Base-by-base conservation (phyloP, 2,797 vertebrate genomes). In the Semaprochilodus insignis region DNA sequence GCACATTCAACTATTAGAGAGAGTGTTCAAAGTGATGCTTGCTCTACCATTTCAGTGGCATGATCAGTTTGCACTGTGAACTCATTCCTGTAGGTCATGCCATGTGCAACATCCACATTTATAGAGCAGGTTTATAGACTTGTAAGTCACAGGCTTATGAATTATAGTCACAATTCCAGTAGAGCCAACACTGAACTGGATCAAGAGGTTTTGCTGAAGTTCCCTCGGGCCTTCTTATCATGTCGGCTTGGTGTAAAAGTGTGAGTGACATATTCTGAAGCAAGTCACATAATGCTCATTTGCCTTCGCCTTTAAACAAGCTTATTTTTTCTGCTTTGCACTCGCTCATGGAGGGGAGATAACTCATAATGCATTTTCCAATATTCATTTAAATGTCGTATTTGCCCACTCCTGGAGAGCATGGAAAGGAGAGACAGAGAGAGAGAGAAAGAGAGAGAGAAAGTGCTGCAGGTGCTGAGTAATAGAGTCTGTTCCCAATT, bases 401-500 rank as follows among this genome's bases (percentile, higher is more conserved):
- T 80, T 82, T 83, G 81, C 70, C 77, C 71, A 82, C 67, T 66
- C 40, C 59, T 65, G 60, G 34, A 67, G 21, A 63, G 66, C 48
- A 10, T 44, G 40, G 40, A 44, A 44, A 44, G 8, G 8, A 44
- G 40, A 44, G 40, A 44, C 1, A 44, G 8, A 44, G 40, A 44
- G 44, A 51, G 54, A 44, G 59, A 51, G 27, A 54, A 52, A 81
- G 31, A 31, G 15, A 31, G 54, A 63, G 16, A 70, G 73, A 85
- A 70, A 63, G 71, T 70, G 44, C 66, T 88, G 74, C 83, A 87
- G 85, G 88, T 91, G 84, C 83, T 75, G 69, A 57, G 86, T 82
- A 87, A 86, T 36, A 69, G 82, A 88, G 83, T 62, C 79, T 27
- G 74, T 79, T 83, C 88, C 84, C 87, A 93, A 88, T 88, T 86